Base-by-base conservation (phyloP, 2,888 invertebrate genomes). In the Cataglyphis altisquamis region DNA sequence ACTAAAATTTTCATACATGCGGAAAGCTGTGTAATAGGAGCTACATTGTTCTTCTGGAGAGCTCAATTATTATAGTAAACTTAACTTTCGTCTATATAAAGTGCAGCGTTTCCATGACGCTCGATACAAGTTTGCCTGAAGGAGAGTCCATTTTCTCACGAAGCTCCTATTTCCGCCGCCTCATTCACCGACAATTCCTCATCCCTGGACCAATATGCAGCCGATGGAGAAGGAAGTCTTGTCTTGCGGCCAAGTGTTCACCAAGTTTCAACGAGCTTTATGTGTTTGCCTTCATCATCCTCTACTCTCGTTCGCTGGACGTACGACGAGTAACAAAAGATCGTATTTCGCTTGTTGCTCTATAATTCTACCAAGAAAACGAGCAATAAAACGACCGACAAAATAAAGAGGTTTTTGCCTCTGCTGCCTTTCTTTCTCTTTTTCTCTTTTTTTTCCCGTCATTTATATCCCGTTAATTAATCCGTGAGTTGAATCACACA, bases 311-410 rank as follows among this genome's bases (percentile, higher is more conserved):
- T 25, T 73, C 55, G 70, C 77, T 72, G 74, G 60, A 80, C 82
- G 73, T 63, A 78, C 86, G 82, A 64, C 85, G 82, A 86, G 86
- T 91, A 92, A 93, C 93, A 93, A 93, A 93, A 92, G 91, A 84
- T 84, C 84, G 88, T 84, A 75, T 82, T 70, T 83, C 88, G 91
- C 91, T 91, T 89, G 90, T 89, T 92, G 90, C 89, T 89, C 86
- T 85, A 91, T 91, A 92, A 92, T 92, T 91, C 91, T 89, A 88
- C 87, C 87, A 70, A 80, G 63, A 77, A 67, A 32, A 82, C 52
- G 83, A 84, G 67, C 80, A 72, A 75, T 57, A 32, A 32, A 32
- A 39, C 2, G 41, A 66, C 45, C 32, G 82, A 72, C 78, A 62
- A 68, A 67, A 63, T 85, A 87, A 72, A 90, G 89, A 85, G 86